A percentile compares a stretch with the other conserved stretches of the same genome.
Evolutionary conservation across 2,797 vertebrate species (phyloP).

Genomic region (Chiloscyllium punctatum): DNA sequence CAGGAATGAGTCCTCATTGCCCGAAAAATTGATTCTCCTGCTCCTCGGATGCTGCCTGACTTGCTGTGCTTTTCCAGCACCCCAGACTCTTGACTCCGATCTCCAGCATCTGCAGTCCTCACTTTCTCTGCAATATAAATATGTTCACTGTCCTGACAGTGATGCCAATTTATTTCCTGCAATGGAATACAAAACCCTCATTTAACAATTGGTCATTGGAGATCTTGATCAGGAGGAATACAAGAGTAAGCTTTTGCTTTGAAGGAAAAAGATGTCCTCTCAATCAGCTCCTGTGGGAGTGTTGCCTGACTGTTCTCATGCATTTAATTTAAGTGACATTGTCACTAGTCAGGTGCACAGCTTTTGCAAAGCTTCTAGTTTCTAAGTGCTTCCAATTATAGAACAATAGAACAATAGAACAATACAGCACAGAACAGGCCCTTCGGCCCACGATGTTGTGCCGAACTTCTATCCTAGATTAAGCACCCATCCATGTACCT

Average conservation of each 20-base stretch:
- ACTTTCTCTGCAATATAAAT: neutral
- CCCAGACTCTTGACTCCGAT: too few relatives aligned
- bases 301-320: neutral
- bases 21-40: too few relatives aligned
- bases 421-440: too few relatives aligned
- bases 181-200: neutral
- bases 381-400: neutral
- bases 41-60: too few relatives aligned
- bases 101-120: too few relatives aligned
- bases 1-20: too few relatives aligned
- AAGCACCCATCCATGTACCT: too few relatives aligned
- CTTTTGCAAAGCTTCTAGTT: neutral
- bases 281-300: neutral
- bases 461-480: too few relatives aligned
- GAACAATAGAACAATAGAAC: too few relatives aligned
- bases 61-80: too few relatives aligned
- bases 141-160: neutral
- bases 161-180: neutral
- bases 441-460: too few relatives aligned
- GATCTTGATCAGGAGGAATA: neutral
- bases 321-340: neutral
- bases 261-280: neutral
- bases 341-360: neutral
- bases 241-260: neutral
- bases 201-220: neutral